A percentile compares a stretch with the other conserved stretches of the same genome.
phyloP scores from a whole-genome alignment of 2,797 vertebrate species.

The Todus mexicanus region DNA sequence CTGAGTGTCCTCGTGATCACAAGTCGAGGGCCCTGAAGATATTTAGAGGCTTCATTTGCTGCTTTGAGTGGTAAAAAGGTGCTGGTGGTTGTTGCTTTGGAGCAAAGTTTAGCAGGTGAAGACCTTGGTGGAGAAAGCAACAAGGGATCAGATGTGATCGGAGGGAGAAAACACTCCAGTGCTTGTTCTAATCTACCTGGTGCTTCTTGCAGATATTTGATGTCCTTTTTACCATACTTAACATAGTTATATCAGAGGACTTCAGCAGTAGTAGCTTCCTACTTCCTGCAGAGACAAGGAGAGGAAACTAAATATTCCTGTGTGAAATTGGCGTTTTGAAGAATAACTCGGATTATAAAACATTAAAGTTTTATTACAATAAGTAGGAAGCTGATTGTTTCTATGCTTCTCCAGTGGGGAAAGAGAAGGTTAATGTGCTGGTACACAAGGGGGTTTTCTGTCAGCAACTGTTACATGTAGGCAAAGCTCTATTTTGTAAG shows the following conservation, averaged over 20 bases:
- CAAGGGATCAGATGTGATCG: not conserved
- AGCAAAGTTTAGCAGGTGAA: not conserved
- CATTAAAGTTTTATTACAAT: not conserved
- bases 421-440: not conserved
- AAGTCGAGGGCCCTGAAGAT: not conserved
- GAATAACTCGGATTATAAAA: not conserved
- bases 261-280: not conserved
- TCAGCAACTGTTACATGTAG: too few relatives aligned
- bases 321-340: not conserved
- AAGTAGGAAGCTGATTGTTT: not conserved
- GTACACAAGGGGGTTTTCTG: rapidly evolving
- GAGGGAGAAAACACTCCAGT: not conserved
- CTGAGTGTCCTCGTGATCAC: not conserved
- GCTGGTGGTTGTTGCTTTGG: not conserved
- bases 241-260: not conserved
- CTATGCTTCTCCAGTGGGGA: not conserved
- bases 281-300: not conserved
- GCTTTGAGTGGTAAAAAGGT: not conserved
- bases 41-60: not conserved
- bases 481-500: not conserved
- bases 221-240: not conserved
- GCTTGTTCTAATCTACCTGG: not conserved
- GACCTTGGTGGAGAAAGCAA: not conserved
- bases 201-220: not conserved
- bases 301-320: not conserved